Percentiles rank a stretch among this genome's conserved stretches.
phyloP scores from a whole-genome alignment of 1,140 invertebrate species.

The Forficula auricularia region DNA sequence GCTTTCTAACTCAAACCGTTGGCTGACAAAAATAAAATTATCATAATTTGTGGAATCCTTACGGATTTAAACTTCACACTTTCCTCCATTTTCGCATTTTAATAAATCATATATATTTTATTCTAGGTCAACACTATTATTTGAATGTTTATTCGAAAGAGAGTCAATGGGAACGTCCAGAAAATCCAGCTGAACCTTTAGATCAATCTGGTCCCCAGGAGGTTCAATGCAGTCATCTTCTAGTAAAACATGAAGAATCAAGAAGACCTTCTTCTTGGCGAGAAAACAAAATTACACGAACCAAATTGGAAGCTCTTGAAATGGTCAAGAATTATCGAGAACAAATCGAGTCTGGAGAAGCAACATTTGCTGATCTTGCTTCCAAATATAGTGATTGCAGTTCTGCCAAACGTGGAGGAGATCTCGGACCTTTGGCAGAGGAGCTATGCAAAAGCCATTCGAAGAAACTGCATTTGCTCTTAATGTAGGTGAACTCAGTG shows the following conservation, averaged over 20 bases:
- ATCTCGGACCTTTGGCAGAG: conserved; percentile 85
- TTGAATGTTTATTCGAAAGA: conserved; percentile 92
- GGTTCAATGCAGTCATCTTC: conserved; percentile 81
- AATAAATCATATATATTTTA: too few relatives aligned
- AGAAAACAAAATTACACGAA: conserved; percentile 78
- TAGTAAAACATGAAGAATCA: conserved; percentile 91
- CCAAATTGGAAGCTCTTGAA: conserved; percentile 84
- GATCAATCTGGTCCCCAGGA: conserved; percentile 34
- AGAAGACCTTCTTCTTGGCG: conserved; percentile 89
- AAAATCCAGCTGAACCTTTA: conserved; percentile 61
- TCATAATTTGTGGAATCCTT: too few relatives aligned
- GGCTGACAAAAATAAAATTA: too few relatives aligned
- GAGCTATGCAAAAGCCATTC: conserved; percentile 93
- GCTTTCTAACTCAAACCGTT: too few relatives aligned
- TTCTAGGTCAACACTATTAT: conserved; percentile 76
- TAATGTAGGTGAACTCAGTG: conserved; percentile 81
- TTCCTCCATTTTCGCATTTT: too few relatives aligned
- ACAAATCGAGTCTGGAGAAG: conserved; percentile 61
- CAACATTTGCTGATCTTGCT: conserved; percentile 73
- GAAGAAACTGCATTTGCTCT: conserved; percentile 89
- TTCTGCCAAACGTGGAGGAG: conserved; percentile 85
- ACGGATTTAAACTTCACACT: too few relatives aligned
- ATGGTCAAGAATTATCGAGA: conserved; percentile 52
- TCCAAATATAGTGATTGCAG: conserved; percentile 88
- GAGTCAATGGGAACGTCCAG: conserved; percentile 92